Percentiles rank a stretch among this genome's conserved stretches.
Conservation (phyloP, 2,113 vertebrate species). For the Ammodytes dubius region DNA sequence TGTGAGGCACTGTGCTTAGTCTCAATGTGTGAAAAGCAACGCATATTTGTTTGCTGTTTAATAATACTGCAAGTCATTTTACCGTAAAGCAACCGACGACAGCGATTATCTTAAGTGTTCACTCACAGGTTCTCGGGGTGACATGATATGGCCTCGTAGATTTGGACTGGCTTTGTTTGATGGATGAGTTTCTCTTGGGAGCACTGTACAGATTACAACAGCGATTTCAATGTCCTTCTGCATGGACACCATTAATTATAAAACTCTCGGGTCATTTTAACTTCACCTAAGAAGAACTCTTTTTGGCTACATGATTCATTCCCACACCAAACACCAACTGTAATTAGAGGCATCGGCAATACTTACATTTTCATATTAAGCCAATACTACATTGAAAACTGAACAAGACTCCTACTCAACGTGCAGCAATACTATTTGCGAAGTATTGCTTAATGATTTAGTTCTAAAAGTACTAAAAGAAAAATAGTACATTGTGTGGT, state of each 20-base stretch:
- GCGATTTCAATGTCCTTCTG: constrained; percentile 58
- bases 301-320: not conserved
- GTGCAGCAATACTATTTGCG: not conserved
- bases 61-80: not conserved
- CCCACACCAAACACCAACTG: not conserved
- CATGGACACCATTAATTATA: constrained; percentile 25
- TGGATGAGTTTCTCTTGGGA: constrained; percentile 52
- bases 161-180: constrained; percentile 45
- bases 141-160: constrained; percentile 19
- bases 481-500: not conserved
- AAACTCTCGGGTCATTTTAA: not conserved
- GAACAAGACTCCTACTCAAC: not conserved
- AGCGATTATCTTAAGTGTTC: constrained; percentile 2
- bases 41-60: constrained; percentile 34
- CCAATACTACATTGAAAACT: not conserved
- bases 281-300: not conserved
- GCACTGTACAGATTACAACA: constrained; percentile 44
- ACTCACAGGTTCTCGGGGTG: constrained; percentile 12
- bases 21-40: constrained; percentile 15
- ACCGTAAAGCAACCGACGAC: not conserved
- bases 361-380: not conserved
- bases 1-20: not conserved
- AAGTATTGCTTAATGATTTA: not conserved
- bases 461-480: not conserved
- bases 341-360: not conserved